These are phyloP conservation scores for Coptodon bakossiorum DNA, from an alignment of 2,113 vertebrate genomes.

Conservation along the genomic window DNA sequence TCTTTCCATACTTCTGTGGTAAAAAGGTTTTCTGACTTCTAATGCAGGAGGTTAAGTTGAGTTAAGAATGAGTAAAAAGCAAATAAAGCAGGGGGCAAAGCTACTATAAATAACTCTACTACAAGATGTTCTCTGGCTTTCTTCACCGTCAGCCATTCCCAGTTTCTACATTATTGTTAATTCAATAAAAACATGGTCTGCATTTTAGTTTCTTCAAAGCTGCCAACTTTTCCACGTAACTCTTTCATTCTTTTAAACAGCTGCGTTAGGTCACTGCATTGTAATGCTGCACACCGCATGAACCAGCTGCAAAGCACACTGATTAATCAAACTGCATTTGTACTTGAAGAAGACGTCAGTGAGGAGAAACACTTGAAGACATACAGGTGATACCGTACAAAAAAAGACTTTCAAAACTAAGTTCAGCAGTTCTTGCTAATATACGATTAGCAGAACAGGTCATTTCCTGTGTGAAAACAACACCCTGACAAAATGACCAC, in stretches of 20 bases:
- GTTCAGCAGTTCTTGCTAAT: neutral
- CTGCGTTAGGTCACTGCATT: neutral
- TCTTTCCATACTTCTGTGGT: neutral
- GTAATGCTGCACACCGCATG: neutral
- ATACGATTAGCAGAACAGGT: neutral
- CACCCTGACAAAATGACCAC: neutral
- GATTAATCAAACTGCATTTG: neutral
- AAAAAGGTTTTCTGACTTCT: neutral
- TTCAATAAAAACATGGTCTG: neutral
- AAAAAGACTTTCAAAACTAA: neutral
- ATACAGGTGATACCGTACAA: neutral
- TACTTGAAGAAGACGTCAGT: neutral
- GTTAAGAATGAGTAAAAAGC: neutral
- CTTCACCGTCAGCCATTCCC: neutral
- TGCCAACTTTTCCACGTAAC: neutral
- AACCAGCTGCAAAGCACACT: neutral
- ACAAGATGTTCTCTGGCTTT: neutral
- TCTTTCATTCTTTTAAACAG: neutral
- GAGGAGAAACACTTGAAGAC: neutral
- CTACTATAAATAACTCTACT: fast-evolving
- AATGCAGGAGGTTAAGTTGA: neutral
- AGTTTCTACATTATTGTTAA: neutral
- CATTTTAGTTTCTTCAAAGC: neutral
- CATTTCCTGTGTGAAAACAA: neutral
- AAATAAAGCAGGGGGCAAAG: neutral